Conservation (phyloP, 2,797 vertebrate genomes). For the Columba guinea region DNA sequence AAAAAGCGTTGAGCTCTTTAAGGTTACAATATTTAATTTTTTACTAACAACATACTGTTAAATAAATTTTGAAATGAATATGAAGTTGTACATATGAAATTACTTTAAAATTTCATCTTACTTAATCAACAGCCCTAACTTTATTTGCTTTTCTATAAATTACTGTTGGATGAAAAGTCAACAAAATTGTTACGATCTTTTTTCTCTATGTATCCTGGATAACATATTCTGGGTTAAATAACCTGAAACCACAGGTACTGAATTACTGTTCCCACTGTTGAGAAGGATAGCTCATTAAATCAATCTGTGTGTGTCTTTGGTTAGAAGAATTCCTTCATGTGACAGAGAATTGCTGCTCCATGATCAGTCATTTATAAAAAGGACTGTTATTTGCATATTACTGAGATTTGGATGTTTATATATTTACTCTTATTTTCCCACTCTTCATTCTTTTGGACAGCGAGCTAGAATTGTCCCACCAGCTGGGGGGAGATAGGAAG, state of each 20-base stretch:
- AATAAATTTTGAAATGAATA: not conserved
- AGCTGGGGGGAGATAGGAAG: not conserved
- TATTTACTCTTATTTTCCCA: not conserved
- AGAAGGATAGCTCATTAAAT: not conserved
- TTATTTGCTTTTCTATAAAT: not conserved
- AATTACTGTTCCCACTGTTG: not conserved
- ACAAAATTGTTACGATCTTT: not conserved
- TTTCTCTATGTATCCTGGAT: not conserved
- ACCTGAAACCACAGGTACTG: not conserved
- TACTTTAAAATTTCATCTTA: not conserved
- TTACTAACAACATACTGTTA: not conserved
- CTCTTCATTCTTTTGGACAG: not conserved
- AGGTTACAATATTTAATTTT: not conserved
- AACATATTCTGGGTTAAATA: not conserved
- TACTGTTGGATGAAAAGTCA: not conserved
- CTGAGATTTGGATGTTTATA: not conserved
- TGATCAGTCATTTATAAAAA: not conserved
- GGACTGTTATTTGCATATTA: not conserved
- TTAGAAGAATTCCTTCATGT: not conserved
- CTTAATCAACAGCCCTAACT: not conserved
- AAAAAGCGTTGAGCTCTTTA: not conserved
- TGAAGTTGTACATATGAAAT: not conserved
- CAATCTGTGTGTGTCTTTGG: not conserved
- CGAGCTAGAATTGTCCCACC: not conserved
- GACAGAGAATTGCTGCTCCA: not conserved